These are phyloP conservation scores for Erethizon dorsatum DNA, from an alignment of 2,797 vertebrate species.

Conservation along the genomic window DNA sequence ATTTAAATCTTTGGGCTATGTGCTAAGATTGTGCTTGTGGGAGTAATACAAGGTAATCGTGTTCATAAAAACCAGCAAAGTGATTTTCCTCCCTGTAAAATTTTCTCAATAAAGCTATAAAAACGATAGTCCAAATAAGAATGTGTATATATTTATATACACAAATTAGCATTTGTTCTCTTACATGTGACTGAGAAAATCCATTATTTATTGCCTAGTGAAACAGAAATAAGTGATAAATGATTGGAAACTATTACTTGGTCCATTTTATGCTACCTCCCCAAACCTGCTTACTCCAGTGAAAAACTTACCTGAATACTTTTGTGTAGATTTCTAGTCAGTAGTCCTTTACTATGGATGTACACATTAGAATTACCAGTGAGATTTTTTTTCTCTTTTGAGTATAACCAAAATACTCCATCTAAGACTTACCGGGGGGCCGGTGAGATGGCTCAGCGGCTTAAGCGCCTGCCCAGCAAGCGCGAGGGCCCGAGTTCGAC, in stretches of 20 bases:
- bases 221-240: background rate
- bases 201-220: background rate
- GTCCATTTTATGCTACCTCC: background rate
- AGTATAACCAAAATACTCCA: background rate
- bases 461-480: too few relatives aligned
- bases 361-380: background rate
- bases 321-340: background rate
- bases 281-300: background rate
- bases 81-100: background rate
- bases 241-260: background rate
- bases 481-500: too few relatives aligned
- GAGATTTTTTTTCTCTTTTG: background rate
- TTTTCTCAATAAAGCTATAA: constrained; percentile 11
- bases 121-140: background rate
- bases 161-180: constrained; percentile 24
- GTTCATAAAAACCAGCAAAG: background rate
- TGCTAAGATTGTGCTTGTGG: background rate
- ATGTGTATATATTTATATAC: background rate
- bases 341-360: background rate
- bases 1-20: constrained; percentile 23
- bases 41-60: constrained; percentile 13
- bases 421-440: background rate
- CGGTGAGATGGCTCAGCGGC: too few relatives aligned
- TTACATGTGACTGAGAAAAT: background rate
- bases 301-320: background rate